A percentile compares a stretch with the other conserved stretches of the same genome.
These are phyloP conservation scores for Papilio machaon DNA, from an alignment of 1,140 invertebrate species.

Conservation along the genomic window DNA sequence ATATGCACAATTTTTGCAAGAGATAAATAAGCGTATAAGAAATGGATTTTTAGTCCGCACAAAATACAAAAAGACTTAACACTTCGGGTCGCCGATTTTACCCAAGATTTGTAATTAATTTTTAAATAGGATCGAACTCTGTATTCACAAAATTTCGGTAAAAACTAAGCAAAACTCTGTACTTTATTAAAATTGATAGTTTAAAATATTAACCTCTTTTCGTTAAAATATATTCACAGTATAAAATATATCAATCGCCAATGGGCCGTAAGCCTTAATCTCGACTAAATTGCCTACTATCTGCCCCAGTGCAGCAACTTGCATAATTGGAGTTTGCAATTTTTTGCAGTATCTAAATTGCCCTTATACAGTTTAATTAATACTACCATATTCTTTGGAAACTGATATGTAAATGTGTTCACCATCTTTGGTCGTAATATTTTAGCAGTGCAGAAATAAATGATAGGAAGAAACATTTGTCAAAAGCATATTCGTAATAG, in stretches of 20 bases:
- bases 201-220: too few relatives aligned
- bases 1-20: too few relatives aligned
- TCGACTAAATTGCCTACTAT: slow-evolving; percentile 60
- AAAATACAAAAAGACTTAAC: too few relatives aligned
- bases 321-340: slow-evolving; percentile 53
- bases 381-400: background rate
- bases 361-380: slow-evolving; percentile 25
- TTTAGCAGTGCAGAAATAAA: background rate
- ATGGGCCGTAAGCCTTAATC: slow-evolving; percentile 58
- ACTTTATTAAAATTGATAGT: too few relatives aligned
- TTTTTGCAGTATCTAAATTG: slow-evolving; percentile 33
- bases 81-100: too few relatives aligned
- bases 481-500: background rate
- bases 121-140: too few relatives aligned
- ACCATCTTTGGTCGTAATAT: background rate
- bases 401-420: background rate
- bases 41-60: too few relatives aligned
- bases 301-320: slow-evolving; percentile 44
- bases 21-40: too few relatives aligned
- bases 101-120: too few relatives aligned
- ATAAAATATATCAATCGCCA: slow-evolving; percentile 4
- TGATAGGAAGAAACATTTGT: background rate
- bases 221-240: too few relatives aligned
- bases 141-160: too few relatives aligned
- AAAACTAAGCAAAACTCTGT: too few relatives aligned